Conservation (phyloP, 2,888 invertebrate genomes). For the Idaea biselata region DNA sequence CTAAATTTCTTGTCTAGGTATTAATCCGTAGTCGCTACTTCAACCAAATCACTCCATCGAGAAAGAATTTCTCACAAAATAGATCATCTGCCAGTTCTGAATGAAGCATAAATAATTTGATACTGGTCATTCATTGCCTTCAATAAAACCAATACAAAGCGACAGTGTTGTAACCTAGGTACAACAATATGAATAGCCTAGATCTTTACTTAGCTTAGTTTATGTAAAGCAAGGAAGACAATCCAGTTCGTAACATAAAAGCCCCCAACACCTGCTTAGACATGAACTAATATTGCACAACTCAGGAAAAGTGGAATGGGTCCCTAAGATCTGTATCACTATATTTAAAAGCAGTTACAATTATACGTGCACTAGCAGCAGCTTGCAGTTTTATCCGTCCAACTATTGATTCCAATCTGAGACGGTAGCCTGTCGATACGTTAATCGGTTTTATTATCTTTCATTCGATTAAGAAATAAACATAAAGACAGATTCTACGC, state of each 20-base stretch:
- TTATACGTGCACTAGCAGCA: conserved; percentile 20
- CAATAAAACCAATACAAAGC: background rate
- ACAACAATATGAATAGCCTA: conserved; percentile 5
- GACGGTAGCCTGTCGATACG: background rate
- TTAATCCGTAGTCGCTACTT: too few relatives aligned
- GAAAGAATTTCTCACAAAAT: too few relatives aligned
- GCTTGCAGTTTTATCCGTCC: background rate
- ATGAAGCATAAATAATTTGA: background rate
- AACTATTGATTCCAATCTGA: background rate
- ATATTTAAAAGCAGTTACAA: conserved; percentile 31
- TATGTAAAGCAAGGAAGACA: conserved; percentile 16
- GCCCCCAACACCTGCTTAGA: conserved; percentile 19
- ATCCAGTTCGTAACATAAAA: conserved; percentile 15
- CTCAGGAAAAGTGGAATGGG: conserved; percentile 43
- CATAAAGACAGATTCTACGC: background rate
- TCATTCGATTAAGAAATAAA: background rate
- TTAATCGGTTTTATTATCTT: background rate
- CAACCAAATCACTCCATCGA: too few relatives aligned
- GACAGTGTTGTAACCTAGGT: background rate
- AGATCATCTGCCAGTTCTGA: background rate
- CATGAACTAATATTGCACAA: conserved; percentile 26
- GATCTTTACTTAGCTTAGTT: conserved; percentile 13
- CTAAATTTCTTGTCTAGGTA: too few relatives aligned
- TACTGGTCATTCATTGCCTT: background rate
- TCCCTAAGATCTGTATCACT: conserved; percentile 42